phyloP scores from a whole-genome alignment of 1,140 invertebrate species.

The Psix sp. region DNA sequence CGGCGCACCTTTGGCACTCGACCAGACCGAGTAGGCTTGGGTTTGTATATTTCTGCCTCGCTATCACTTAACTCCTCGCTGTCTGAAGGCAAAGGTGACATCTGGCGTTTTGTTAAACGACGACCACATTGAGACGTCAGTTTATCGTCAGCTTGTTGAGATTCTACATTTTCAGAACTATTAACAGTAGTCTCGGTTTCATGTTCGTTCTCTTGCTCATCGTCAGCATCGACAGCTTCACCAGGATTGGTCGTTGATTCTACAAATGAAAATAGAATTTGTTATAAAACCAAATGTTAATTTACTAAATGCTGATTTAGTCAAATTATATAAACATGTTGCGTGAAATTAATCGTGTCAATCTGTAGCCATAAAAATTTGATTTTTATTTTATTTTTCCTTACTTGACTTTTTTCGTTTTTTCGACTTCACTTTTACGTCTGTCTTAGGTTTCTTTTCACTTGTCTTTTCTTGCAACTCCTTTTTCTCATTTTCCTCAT shows the following conservation, averaged over 20 bases:
- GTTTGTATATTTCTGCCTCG: slow-evolving; percentile 66
- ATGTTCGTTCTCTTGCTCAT: slow-evolving; percentile 27
- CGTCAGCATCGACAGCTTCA: slow-evolving; percentile 34
- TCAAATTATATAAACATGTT: no score
- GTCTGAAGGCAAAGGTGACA: background rate
- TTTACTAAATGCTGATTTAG: no score
- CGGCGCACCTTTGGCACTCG: slow-evolving; percentile 66
- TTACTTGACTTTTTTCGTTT: slow-evolving; percentile 56
- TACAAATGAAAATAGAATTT: slow-evolving; percentile 9
- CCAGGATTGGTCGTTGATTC: background rate
- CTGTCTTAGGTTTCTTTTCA: slow-evolving; percentile 27
- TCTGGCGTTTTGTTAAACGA: background rate
- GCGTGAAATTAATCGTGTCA: no score
- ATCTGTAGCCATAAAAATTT: no score
- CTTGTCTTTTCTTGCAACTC: slow-evolving; percentile 41
- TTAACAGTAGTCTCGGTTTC: slow-evolving; percentile 14
- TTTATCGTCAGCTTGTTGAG: background rate
- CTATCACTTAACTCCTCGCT: slow-evolving; percentile 37
- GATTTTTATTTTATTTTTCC: slow-evolving; percentile 2
- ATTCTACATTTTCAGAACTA: background rate
- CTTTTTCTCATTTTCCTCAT: slow-evolving; percentile 61
- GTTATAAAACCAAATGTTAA: background rate
- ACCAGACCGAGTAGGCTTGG: slow-evolving; percentile 71
- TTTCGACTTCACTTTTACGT: slow-evolving; percentile 16
- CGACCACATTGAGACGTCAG: slow-evolving; percentile 9